Percentiles rank a stretch among this genome's conserved stretches.
Evolutionary conservation across 2,888 invertebrate genomes (phyloP).

Genomic region (Cryptus viduatorius): DNA sequence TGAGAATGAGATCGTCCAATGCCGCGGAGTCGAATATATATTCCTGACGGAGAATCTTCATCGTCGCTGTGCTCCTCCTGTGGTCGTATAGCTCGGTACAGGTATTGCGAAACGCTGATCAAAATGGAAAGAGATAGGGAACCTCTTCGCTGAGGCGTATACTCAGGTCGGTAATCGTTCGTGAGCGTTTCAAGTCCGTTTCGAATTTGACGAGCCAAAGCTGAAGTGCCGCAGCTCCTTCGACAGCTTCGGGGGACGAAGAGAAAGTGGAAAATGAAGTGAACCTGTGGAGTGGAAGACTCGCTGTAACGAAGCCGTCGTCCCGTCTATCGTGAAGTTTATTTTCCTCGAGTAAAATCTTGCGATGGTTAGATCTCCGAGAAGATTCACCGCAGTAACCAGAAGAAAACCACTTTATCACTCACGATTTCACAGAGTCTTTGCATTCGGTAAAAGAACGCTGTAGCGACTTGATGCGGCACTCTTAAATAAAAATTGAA

Average conservation of each 20-base stretch:
- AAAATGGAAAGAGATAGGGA: slow-evolving; percentile 9
- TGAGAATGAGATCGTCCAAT: slow-evolving; percentile 51
- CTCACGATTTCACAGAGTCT: background rate
- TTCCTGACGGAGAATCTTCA: slow-evolving; percentile 10
- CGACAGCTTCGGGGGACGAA: background rate
- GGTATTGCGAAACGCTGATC: background rate
- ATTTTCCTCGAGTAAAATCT: slow-evolving; percentile 4
- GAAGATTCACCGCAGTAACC: background rate
- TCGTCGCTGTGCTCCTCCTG: background rate
- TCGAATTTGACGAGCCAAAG: slow-evolving; percentile 56
- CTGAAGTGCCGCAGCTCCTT: background rate
- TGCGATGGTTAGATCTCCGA: background rate
- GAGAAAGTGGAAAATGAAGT: background rate
- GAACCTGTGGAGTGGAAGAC: background rate
- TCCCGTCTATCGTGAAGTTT: no score
- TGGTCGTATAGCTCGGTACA: background rate
- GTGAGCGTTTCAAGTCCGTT: slow-evolving; percentile 48
- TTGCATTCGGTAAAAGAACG: background rate
- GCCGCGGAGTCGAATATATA: slow-evolving; percentile 28
- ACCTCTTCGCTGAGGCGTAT: background rate
- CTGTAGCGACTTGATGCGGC: background rate
- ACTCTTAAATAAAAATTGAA: background rate
- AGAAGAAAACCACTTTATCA: background rate
- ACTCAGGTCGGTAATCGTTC: slow-evolving; percentile 40
- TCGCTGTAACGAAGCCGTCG: background rate